Evolutionary conservation across 2,888 invertebrate genomes (phyloP).

Genomic region (Pteria penguin): DNA sequence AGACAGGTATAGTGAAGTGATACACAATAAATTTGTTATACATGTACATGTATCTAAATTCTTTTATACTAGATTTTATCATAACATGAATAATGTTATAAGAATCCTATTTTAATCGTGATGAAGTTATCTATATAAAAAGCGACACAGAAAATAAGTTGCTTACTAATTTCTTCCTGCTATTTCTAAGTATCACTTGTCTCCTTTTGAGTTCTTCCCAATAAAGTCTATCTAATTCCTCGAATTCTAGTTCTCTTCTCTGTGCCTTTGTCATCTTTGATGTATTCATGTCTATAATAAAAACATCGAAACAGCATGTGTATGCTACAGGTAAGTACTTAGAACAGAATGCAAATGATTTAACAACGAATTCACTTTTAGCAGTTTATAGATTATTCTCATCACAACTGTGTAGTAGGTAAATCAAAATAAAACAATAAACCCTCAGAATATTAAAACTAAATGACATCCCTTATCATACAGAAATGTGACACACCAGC

Average conservation of each 20-base stretch:
- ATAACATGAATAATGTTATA: no score
- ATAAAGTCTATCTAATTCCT: slow-evolving; percentile 69
- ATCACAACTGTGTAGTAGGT: no score
- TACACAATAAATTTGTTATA: not conserved
- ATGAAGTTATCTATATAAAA: not conserved
- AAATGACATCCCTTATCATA: no score
- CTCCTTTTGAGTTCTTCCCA: slow-evolving; percentile 71
- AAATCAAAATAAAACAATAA: no score
- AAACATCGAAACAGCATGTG: no score
- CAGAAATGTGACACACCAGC: no score
- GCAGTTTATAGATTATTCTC: no score
- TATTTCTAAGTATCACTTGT: slow-evolving; percentile 53
- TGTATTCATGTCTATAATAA: slow-evolving; percentile 17
- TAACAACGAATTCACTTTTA: no score
- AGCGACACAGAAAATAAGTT: not conserved
- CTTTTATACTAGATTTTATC: slow-evolving; percentile 46
- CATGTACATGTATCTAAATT: slow-evolving; percentile 31
- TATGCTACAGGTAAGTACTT: no score
- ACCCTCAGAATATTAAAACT: no score
- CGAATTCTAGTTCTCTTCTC: slow-evolving; percentile 66
- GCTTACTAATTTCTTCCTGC: slow-evolving; percentile 36
- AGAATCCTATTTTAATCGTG: not conserved
- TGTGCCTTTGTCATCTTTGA: slow-evolving; percentile 69
- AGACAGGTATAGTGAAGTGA: no score
- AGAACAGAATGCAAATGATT: no score